phyloP scores from a whole-genome alignment of 2,888 invertebrate species.

The Thecocarcelia acutangulata region DNA sequence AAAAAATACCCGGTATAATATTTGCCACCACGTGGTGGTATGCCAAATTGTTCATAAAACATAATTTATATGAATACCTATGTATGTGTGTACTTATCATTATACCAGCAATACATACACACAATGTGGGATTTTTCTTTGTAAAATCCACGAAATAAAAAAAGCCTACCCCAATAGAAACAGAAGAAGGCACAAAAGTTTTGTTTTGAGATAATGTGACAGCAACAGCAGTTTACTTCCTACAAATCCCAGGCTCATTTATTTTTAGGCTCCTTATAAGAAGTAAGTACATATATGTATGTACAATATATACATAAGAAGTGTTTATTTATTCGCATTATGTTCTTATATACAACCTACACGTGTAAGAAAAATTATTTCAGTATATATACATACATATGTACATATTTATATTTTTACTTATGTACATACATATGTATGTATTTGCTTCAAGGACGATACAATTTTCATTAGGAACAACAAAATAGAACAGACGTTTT shows the following conservation, averaged over 20 bases:
- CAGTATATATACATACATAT: background rate
- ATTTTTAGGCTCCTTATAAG: constrained; percentile 59
- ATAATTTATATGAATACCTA: background rate
- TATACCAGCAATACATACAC: background rate
- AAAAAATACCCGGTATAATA: no score
- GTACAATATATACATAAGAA: no score
- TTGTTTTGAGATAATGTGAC: constrained; percentile 11
- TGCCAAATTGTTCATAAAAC: no score
- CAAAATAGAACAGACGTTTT: background rate
- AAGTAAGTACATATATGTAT: background rate
- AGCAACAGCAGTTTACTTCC: constrained; percentile 56
- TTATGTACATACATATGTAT: background rate
- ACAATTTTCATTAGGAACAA: constrained; percentile 20
- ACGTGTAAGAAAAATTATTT: no score
- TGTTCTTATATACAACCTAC: no score
- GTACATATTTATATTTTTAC: background rate
- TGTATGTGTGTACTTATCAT: background rate
- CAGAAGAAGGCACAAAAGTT: constrained; percentile 19
- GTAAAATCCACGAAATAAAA: constrained; percentile 3
- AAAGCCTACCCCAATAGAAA: constrained; percentile 65
- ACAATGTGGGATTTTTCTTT: background rate
- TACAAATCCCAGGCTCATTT: constrained; percentile 69
- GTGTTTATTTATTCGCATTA: no score
- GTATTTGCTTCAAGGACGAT: constrained; percentile 29
- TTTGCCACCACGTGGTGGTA: no score